Conservation (phyloP, 2,797 vertebrate species). For the Cottoperca gobio region DNA sequence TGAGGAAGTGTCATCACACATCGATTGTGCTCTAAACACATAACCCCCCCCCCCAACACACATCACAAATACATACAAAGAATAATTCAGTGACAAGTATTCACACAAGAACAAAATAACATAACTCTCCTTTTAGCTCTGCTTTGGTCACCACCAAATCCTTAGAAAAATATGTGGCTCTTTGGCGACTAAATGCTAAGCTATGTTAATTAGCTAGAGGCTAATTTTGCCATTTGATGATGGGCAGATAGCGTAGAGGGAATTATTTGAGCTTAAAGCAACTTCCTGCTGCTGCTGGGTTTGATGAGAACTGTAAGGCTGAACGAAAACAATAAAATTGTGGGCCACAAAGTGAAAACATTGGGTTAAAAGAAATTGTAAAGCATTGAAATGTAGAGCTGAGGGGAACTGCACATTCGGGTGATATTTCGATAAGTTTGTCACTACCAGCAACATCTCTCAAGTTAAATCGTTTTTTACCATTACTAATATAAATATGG, state of each 20-base stretch:
- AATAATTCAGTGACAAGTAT: background rate
- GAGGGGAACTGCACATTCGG: background rate
- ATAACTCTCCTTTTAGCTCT: background rate
- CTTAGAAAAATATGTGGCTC: background rate
- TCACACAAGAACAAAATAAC: background rate
- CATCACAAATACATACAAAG: background rate
- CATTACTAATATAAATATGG: background rate
- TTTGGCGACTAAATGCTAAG: background rate
- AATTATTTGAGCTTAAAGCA: background rate
- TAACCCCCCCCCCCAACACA: background rate
- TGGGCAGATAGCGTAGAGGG: background rate
- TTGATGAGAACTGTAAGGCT: background rate
- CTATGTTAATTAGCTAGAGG: background rate
- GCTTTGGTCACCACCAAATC: background rate
- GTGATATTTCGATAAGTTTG: background rate
- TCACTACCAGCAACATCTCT: background rate
- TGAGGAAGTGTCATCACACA: conserved; percentile 86
- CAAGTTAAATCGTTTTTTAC: background rate
- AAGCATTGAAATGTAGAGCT: no score
- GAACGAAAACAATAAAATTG: background rate
- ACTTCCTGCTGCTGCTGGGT: background rate
- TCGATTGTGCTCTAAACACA: conserved; percentile 75
- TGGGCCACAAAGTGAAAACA: background rate
- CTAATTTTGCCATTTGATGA: conserved; percentile 1
- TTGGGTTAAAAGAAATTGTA: no score